Base-by-base conservation (phyloP, 2,113 vertebrate genomes). In the Chionis minor region DNA sequence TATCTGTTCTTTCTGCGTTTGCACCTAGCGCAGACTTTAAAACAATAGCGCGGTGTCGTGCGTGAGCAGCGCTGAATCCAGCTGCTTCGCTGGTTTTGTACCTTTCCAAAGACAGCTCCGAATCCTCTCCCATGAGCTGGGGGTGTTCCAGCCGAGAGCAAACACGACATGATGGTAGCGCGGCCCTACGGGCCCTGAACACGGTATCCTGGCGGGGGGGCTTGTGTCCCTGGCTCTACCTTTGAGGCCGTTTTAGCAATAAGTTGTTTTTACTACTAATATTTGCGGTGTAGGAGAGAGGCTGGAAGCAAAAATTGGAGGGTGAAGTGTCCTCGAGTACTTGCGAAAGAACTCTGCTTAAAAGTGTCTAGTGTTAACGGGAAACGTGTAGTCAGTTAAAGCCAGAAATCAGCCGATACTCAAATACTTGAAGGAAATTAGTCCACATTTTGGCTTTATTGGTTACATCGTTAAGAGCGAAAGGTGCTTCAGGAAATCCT, bases 371-470 rank as follows among this genome's bases (percentile, higher is more conserved):
- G 8, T 1, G 9, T 35, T 52, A 23, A 24, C 27, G 58, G 80
- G 69, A 27, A 88, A 32, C 69, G 0, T 0, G 1, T 19, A 56
- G 61, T 17, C 0, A 1, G 51, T 26, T 47, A 33, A 40, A 61
- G 4, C 2, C 69, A 49, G 69, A 30, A 35, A 21, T 24, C 3
- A 70, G 42, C 63, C 47, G 4, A 6, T 62, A 32, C 47, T 86
- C 52, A 22, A 45, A 52, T 9, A 10, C 38, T 51, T 4, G 61
- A 33, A 47, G 81, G 83, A 21, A 33, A 23, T 20, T 0, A n/a
- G 49, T 8, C 9, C 33, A 4, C 7, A 7, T 8, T 44, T 71
- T 19, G 51, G 38, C 52, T 89, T 30, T 18, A 0, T 35, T 7
- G 42, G 26, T 75, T 28, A 3, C 38, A 0, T 42, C 22, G 1